Percentiles rank a stretch among this genome's conserved stretches.
phyloP scores from a whole-genome alignment of 2,113 vertebrate genomes.

The Thamnophis sirtalis region DNA sequence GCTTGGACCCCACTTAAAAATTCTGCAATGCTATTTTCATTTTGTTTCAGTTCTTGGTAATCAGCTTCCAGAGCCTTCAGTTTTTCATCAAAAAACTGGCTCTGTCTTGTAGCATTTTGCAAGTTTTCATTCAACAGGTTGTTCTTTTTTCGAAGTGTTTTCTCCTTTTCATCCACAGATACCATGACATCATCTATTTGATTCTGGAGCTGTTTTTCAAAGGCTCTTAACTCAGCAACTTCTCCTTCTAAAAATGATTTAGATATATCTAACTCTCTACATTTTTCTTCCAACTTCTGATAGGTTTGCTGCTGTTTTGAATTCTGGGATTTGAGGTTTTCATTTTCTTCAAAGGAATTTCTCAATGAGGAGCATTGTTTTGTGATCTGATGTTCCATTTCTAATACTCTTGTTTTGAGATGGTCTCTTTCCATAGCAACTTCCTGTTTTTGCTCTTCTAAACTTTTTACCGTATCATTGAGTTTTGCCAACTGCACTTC shows the following conservation, averaged over 20 bases:
- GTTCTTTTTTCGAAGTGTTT: constrained; percentile 69
- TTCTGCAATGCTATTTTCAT: constrained; percentile 64
- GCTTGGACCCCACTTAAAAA: constrained; percentile 63
- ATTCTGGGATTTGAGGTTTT: constrained; percentile 62
- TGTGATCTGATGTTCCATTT: constrained; percentile 62
- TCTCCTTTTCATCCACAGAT: constrained; percentile 68
- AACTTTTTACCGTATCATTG: constrained; percentile 70
- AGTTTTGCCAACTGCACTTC: constrained; percentile 70
- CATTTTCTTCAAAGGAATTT: constrained; percentile 49
- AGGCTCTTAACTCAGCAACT: constrained; percentile 63
- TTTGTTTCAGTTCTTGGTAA: constrained; percentile 69
- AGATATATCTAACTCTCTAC: constrained; percentile 59
- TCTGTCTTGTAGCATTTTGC: constrained; percentile 66
- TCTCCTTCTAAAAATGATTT: constrained; percentile 64
- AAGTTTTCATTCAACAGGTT: constrained; percentile 72
- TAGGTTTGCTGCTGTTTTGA: constrained; percentile 60
- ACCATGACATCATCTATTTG: constrained; percentile 59
- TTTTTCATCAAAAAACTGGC: constrained; percentile 64
- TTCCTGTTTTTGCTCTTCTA: constrained; percentile 76
- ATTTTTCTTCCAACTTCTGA: constrained; percentile 61
- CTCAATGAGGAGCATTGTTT: constrained; percentile 57
- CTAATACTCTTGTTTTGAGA: constrained; percentile 58
- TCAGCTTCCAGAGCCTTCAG: constrained; percentile 68
- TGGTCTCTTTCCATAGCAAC: constrained; percentile 69
- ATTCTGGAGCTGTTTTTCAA: constrained; percentile 73